phyloP scores from a whole-genome alignment of 2,888 invertebrate genomes.

The Eristalis intricaria region DNA sequence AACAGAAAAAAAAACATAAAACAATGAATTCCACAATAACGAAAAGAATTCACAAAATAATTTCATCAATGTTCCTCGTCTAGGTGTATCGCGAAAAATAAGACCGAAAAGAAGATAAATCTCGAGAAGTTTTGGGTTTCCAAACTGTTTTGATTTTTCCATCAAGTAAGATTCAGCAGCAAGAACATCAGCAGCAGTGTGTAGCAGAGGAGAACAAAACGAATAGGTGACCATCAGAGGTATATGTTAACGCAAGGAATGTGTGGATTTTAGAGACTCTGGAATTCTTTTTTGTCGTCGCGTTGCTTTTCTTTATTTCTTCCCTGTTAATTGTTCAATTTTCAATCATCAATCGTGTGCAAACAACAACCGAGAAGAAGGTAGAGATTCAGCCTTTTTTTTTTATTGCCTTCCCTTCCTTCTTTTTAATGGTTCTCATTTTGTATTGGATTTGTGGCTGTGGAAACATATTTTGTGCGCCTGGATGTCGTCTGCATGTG shows the following conservation, averaged over 20 bases:
- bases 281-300: background rate
- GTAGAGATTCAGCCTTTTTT: background rate
- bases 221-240: background rate
- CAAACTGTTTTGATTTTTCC: background rate
- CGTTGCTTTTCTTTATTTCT: background rate
- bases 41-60: slow-evolving; percentile 32
- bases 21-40: slow-evolving; percentile 29
- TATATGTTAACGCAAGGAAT: background rate
- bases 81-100: background rate
- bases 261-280: background rate
- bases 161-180: background rate
- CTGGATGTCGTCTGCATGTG: background rate
- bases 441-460: background rate
- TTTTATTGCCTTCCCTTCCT: background rate
- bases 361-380: background rate
- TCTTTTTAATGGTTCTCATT: background rate
- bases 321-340: background rate
- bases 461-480: background rate
- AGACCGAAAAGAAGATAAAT: background rate
- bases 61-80: slow-evolving; percentile 10
- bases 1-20: background rate
- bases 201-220: background rate
- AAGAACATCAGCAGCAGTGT: background rate
- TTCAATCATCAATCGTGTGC: background rate
- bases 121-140: background rate